Evolutionary conservation across 2,113 vertebrate genomes (phyloP).

Genomic region (Carollia perspicillata): DNA sequence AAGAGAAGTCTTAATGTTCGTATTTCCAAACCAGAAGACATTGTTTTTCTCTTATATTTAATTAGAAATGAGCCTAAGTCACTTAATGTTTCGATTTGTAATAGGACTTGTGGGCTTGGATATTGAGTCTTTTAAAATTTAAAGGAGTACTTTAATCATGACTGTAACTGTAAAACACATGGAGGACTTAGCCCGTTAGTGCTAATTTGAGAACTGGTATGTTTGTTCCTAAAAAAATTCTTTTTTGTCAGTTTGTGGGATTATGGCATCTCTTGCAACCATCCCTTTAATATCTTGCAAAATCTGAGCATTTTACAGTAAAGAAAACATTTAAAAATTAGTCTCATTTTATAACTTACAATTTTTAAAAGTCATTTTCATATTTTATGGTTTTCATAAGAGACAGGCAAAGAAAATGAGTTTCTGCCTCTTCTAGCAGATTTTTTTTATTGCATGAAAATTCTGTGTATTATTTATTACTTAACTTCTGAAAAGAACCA

Average conservation of each 20-base stretch:
- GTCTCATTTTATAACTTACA: background rate
- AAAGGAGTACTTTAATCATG: background rate
- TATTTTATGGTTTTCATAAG: background rate
- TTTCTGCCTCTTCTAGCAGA: background rate
- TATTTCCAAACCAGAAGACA: background rate
- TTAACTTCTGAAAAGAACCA: background rate
- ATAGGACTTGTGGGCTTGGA: background rate
- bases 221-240: background rate
- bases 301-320: background rate
- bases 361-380: background rate
- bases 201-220: conserved; percentile 40
- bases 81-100: background rate
- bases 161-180: background rate
- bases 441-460: background rate
- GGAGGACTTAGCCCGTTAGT: background rate
- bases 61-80: background rate
- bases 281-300: background rate
- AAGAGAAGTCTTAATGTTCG: background rate
- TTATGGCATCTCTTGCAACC: background rate
- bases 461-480: background rate
- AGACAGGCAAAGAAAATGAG: background rate
- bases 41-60: background rate
- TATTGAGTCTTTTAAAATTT: background rate
- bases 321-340: background rate
- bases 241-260: background rate